Percentiles rank a stretch among this genome's conserved stretches.
These are phyloP conservation scores for Malacoraja senta DNA, from an alignment of 2,797 vertebrate species.

Conservation along the genomic window DNA sequence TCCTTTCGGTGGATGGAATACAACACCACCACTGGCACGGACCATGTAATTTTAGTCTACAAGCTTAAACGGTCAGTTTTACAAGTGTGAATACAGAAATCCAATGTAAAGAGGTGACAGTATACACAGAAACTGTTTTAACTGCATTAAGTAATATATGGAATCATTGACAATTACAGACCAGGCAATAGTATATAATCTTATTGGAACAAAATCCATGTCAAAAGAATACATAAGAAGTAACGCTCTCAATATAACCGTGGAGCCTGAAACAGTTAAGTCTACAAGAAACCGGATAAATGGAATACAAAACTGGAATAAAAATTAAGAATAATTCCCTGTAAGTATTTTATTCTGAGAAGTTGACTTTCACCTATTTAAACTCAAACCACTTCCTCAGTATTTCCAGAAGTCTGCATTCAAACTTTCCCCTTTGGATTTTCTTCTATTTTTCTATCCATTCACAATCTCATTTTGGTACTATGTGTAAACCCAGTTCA, in stretches of 20 bases:
- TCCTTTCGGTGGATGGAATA: neutral
- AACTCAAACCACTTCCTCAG: slow-evolving; percentile 26
- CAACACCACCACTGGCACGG: neutral
- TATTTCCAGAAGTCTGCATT: slow-evolving; percentile 26
- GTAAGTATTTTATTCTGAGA: slow-evolving; percentile 6
- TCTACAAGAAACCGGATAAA: neutral
- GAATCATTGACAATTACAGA: slow-evolving; percentile 25
- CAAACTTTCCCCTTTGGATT: slow-evolving; percentile 19
- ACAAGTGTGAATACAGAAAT: neutral
- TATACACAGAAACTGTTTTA: neutral
- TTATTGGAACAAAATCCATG: slow-evolving; percentile 12
- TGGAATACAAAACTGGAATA: neutral
- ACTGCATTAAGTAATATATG: neutral
- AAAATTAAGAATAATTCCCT: slow-evolving; percentile 1
- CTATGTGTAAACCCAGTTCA: neutral
- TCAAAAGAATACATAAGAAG: neutral
- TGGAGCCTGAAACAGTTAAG: slow-evolving; percentile 18
- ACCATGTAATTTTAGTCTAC: neutral
- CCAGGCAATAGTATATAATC: neutral
- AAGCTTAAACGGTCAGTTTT: neutral
- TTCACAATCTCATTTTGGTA: slow-evolving; percentile 26
- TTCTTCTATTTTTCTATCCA: slow-evolving; percentile 30
- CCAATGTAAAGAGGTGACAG: slow-evolving; percentile 20
- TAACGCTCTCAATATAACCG: neutral
- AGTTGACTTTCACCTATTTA: slow-evolving; percentile 19